Percentiles rank a stretch among this genome's conserved stretches.
Evolutionary conservation across 2,113 vertebrate species (phyloP).

Genomic region (Brachyhypopomus gauderio): DNA sequence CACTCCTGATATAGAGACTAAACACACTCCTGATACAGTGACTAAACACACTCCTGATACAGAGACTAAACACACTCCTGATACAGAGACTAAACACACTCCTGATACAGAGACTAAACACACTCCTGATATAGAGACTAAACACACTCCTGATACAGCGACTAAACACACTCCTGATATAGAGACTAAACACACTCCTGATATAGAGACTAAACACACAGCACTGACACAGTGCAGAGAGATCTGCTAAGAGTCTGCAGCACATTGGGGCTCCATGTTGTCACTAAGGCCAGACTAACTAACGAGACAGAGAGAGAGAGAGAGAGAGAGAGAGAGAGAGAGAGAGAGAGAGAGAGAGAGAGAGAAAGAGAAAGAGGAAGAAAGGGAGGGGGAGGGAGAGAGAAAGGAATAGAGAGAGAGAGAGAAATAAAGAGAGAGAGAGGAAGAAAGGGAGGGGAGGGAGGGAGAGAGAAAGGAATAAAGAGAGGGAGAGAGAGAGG

Average conservation of each 20-base stretch:
- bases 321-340: neutral
- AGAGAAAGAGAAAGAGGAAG: neutral
- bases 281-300: neutral
- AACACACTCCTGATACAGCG: slow-evolving; percentile 26
- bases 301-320: neutral
- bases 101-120: slow-evolving; percentile 18
- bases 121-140: slow-evolving; percentile 10
- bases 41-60: too few species aligned
- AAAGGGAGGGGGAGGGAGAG: neutral
- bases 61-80: slow-evolving; percentile 21
- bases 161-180: slow-evolving; percentile 22
- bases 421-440: neutral
- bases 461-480: neutral
- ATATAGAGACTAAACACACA: slow-evolving; percentile 14
- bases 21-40: slow-evolving; percentile 20
- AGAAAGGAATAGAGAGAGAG: neutral
- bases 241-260: slow-evolving; percentile 20
- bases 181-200: slow-evolving; percentile 15
- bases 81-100: slow-evolving; percentile 21
- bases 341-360: neutral
- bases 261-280: slow-evolving; percentile 2
- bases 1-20: slow-evolving; percentile 10
- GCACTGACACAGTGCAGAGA: slow-evolving; percentile 7
- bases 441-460: neutral
- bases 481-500: neutral